Evolutionary conservation across 2,888 invertebrate genomes (phyloP).

Genomic region (Lymantria dispar): DNA sequence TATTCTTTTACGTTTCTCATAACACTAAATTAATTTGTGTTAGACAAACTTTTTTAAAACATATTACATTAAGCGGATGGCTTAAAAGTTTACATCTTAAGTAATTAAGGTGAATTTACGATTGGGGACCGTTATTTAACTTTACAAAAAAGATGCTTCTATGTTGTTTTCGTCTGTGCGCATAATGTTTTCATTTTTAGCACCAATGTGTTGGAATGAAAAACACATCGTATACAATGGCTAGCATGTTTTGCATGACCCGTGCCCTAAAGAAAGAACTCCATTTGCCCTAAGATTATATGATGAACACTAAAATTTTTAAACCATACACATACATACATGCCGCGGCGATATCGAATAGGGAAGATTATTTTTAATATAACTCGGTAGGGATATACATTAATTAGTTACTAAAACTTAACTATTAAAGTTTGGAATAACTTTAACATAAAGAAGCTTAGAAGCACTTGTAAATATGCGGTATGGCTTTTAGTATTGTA

Average conservation of each 20-base stretch:
- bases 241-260: slow-evolving; percentile 61
- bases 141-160: neutral
- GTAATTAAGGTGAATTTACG: too few species aligned
- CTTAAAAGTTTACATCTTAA: too few species aligned
- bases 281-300: slow-evolving; percentile 2
- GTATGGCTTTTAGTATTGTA: slow-evolving; percentile 32
- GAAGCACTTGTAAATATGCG: slow-evolving; percentile 44
- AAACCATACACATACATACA: neutral
- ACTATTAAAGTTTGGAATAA: slow-evolving; percentile 27
- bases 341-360: neutral
- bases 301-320: neutral
- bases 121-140: too few species aligned
- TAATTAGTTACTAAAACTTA: slow-evolving; percentile 18
- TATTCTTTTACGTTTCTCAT: too few species aligned
- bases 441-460: slow-evolving; percentile 39
- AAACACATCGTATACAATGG: slow-evolving; percentile 47
- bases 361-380: neutral
- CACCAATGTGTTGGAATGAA: slow-evolving; percentile 6
- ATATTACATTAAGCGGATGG: too few species aligned
- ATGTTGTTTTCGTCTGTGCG: neutral
- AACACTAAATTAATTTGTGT: too few species aligned
- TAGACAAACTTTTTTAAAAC: too few species aligned
- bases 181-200: neutral
- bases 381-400: neutral
- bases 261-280: slow-evolving; percentile 20